Percentiles rank a stretch among this genome's conserved stretches.
Conservation (phyloP, 2,888 invertebrate species). For the Calliopum simillimum region DNA sequence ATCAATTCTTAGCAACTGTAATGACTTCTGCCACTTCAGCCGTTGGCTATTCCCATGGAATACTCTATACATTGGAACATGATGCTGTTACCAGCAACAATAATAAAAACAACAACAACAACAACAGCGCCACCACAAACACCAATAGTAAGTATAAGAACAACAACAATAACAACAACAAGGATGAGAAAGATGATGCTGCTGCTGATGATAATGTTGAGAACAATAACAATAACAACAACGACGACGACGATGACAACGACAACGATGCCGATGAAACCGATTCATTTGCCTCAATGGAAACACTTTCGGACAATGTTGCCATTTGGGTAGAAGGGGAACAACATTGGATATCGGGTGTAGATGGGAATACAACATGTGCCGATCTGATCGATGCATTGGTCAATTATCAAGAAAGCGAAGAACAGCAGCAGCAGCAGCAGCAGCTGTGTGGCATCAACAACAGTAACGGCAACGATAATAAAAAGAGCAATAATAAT, state of each 20-base stretch:
- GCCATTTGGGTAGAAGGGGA: slow-evolving; percentile 82
- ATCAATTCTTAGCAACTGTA: slow-evolving; percentile 38
- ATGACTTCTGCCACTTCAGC: slow-evolving; percentile 34
- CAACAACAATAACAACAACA: slow-evolving; percentile 13
- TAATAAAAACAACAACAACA: slow-evolving; percentile 31
- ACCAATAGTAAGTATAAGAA: slow-evolving; percentile 27
- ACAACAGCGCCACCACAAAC: slow-evolving; percentile 24
- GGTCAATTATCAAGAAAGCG: slow-evolving; percentile 69
- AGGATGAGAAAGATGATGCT: slow-evolving; percentile 14
- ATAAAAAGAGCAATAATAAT: slow-evolving; percentile 28
- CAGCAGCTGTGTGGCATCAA: slow-evolving; percentile 7
- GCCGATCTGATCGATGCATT: slow-evolving; percentile 82
- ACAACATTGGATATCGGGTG: slow-evolving; percentile 84
- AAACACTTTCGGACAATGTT: slow-evolving; percentile 71
- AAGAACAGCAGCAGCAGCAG: slow-evolving; percentile 33
- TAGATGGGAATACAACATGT: slow-evolving; percentile 81
- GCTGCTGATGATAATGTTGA: not conserved
- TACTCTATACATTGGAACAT: slow-evolving; percentile 35
- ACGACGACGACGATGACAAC: slow-evolving; percentile 12
- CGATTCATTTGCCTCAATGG: slow-evolving; percentile 55
- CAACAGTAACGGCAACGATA: slow-evolving; percentile 24
- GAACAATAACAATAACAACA: not conserved
- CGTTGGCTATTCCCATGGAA: slow-evolving; percentile 37
- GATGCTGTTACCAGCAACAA: slow-evolving; percentile 23
- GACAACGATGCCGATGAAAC: slow-evolving; percentile 45